A percentile compares a stretch with the other conserved stretches of the same genome.
These are phyloP conservation scores for Xanthorhoe designata DNA, from an alignment of 2,888 invertebrate species.

Conservation along the genomic window DNA sequence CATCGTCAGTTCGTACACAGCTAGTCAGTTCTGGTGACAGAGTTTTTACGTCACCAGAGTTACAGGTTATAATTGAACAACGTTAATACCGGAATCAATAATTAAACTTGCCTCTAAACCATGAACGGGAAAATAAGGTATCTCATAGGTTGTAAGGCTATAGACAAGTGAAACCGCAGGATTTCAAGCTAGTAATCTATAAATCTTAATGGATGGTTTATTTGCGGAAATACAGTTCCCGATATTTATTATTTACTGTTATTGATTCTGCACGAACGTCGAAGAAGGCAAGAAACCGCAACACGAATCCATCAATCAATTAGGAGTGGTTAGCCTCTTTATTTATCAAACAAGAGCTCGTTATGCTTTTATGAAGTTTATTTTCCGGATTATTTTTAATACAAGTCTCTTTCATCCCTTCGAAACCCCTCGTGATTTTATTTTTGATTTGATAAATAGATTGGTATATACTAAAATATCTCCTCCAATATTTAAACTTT, in stretches of 20 bases:
- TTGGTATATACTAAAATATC: neutral
- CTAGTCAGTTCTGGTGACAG: no score
- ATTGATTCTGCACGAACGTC: slow-evolving; percentile 20
- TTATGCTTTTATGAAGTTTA: slow-evolving; percentile 26
- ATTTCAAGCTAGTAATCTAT: no score
- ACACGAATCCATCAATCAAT: slow-evolving; percentile 61
- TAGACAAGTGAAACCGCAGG: no score
- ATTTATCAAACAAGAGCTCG: slow-evolving; percentile 51
- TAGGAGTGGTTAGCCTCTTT: slow-evolving; percentile 50
- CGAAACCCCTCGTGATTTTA: neutral
- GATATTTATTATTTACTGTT: slow-evolving; percentile 9
- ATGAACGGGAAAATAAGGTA: no score
- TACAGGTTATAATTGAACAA: no score
- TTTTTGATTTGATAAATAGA: neutral
- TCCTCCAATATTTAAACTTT: no score
- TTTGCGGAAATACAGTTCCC: slow-evolving; percentile 12
- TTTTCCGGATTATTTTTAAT: slow-evolving; percentile 12
- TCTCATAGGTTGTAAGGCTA: no score
- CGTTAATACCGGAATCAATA: no score
- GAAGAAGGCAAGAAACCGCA: slow-evolving; percentile 36
- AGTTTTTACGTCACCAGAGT: no score
- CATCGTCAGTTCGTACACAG: no score
- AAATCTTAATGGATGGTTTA: neutral
- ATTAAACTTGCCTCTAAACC: no score
- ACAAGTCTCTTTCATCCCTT: neutral